Conservation (phyloP, 2,113 vertebrate species). For the Lepus europaeus region DNA sequence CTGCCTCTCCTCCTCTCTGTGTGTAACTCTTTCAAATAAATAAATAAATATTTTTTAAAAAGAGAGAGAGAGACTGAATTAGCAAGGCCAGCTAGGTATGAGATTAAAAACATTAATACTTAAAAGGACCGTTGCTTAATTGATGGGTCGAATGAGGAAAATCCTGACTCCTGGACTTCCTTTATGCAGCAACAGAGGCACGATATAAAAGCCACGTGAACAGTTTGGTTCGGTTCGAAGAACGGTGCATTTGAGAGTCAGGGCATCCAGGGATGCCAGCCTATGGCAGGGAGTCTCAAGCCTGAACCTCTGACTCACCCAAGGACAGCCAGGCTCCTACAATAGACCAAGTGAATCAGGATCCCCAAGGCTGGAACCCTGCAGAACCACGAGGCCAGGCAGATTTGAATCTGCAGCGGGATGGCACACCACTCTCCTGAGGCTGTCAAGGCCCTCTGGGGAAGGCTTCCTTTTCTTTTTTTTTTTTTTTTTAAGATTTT, state of each 20-base stretch:
- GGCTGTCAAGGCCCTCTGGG: not conserved
- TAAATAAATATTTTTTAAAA: no score
- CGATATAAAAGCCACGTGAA: not conserved
- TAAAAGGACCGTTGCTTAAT: constrained; percentile 47
- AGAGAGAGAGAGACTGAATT: not conserved
- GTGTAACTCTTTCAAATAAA: no score
- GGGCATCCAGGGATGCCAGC: not conserved
- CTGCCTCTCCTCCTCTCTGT: no score
- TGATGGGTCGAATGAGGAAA: not conserved
- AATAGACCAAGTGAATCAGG: not conserved
- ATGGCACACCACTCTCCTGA: not conserved
- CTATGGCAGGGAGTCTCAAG: not conserved
- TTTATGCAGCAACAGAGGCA: not conserved
- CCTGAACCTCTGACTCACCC: not conserved
- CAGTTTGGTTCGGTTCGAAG: not conserved
- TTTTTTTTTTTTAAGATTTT: no score
- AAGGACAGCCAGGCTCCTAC: not conserved
- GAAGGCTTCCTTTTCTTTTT: not conserved
- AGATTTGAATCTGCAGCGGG: not conserved
- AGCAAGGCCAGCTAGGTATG: not conserved
- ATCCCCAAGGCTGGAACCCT: not conserved
- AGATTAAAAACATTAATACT: constrained; percentile 49
- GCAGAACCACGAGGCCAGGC: not conserved
- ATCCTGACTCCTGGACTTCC: constrained; percentile 16
- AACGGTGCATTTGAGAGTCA: not conserved